phyloP scores from a whole-genome alignment of 1,140 invertebrate genomes.

The Acromyrmex charruanus region DNA sequence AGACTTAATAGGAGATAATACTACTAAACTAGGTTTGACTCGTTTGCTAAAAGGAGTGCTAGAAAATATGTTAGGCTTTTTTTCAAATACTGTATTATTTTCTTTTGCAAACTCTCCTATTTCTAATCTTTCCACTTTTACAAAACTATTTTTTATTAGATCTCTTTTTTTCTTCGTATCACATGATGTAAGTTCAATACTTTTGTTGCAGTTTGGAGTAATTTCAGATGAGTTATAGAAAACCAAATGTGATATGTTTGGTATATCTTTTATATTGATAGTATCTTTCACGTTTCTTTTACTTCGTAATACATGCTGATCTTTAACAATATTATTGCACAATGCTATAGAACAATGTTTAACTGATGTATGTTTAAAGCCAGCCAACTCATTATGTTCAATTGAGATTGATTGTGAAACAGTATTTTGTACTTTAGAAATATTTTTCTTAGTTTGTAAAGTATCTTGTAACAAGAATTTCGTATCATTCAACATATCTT shows the following conservation, averaged over 20 bases:
- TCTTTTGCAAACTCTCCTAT: not conserved
- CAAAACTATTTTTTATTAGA: conserved; percentile 25
- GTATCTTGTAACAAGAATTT: not conserved
- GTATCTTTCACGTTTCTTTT: not conserved
- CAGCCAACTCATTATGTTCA: not conserved
- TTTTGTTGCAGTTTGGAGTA: not conserved
- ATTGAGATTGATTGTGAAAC: not conserved
- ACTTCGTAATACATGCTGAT: not conserved
- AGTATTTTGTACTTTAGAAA: not conserved
- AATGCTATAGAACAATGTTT: conserved; percentile 55
- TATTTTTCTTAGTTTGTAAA: conserved; percentile 9
- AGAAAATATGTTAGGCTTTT: conserved; percentile 23
- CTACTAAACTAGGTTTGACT: conserved; percentile 15
- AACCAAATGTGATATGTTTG: not conserved
- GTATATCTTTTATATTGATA: not conserved
- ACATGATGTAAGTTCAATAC: not conserved
- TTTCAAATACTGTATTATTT: not conserved
- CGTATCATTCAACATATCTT: not conserved
- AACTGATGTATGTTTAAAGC: not conserved
- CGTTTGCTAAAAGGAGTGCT: conserved; percentile 63
- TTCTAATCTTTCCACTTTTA: conserved; percentile 30
- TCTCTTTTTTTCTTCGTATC: not conserved
- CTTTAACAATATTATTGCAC: not conserved
- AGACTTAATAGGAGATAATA: conserved; percentile 63
- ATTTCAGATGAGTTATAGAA: not conserved